Conservation (phyloP, 2,888 invertebrate genomes). For the Diloba caeruleocephala region DNA sequence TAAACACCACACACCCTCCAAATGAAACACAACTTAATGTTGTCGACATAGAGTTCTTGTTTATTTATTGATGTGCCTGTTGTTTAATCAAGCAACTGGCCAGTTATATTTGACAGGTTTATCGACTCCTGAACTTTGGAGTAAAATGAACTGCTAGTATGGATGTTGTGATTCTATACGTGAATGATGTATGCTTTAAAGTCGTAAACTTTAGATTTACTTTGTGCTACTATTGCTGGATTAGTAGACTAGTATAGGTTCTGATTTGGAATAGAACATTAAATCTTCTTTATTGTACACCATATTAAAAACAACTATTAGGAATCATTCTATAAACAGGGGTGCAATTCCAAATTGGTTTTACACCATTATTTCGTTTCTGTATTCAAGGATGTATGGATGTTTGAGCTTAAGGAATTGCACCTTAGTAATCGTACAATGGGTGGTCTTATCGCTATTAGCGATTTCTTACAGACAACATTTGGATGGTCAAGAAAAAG, state of each 20-base stretch:
- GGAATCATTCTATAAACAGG: no score
- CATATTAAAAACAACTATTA: no score
- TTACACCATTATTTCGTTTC: no score
- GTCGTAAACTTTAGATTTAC: constrained; percentile 29
- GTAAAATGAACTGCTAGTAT: constrained; percentile 50
- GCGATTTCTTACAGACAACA: no score
- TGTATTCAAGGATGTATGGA: no score
- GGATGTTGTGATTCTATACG: constrained; percentile 44
- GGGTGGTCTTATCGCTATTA: no score
- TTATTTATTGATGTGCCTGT: constrained; percentile 1
- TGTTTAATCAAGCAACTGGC: constrained; percentile 61
- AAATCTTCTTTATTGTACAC: no score
- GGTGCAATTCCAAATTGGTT: no score
- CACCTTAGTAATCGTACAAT: no score
- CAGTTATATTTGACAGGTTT: constrained; percentile 63
- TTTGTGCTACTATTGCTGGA: constrained; percentile 14
- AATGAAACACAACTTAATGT: constrained; percentile 11
- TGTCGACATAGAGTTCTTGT: neutral
- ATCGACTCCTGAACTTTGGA: constrained; percentile 55
- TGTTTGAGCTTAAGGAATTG: no score
- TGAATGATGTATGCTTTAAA: constrained; percentile 33
- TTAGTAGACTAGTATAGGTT: constrained; percentile 4
- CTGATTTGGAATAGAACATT: no score
- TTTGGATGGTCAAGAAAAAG: no score
- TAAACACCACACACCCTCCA: constrained; percentile 7